Conservation (phyloP, 1,140 invertebrate species). For the Tribolium madens region DNA sequence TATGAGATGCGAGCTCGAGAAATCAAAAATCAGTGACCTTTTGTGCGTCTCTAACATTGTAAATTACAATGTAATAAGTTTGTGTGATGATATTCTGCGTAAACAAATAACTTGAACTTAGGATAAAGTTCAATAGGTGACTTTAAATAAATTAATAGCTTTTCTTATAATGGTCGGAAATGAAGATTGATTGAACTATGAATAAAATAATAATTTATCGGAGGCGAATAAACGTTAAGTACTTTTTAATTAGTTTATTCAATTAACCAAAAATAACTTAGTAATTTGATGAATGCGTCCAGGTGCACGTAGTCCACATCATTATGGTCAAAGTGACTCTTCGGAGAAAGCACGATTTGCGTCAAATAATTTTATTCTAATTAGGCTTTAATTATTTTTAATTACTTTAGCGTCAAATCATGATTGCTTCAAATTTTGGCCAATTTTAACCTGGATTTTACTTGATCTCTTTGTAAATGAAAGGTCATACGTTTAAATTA, state of each 20-base stretch:
- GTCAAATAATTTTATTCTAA: slow-evolving; percentile 7
- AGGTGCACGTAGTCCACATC: slow-evolving; percentile 15
- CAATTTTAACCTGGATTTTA: neutral
- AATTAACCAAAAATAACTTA: neutral
- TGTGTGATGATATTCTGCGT: slow-evolving; percentile 9
- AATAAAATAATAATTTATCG: neutral
- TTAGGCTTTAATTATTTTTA: slow-evolving; percentile 12
- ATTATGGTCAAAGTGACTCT: slow-evolving; percentile 2
- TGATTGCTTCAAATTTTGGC: neutral
- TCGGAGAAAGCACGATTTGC: slow-evolving; percentile 3
- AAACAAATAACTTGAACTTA: neutral
- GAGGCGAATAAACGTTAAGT: slow-evolving; percentile 11
- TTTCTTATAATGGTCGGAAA: neutral
- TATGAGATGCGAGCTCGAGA: neutral
- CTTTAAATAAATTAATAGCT: slow-evolving; percentile 13
- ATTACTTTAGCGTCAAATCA: neutral
- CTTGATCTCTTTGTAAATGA: neutral
- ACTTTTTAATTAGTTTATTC: neutral
- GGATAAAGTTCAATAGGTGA: slow-evolving; percentile 20
- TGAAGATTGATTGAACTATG: neutral
- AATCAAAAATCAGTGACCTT: neutral
- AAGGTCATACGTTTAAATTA: neutral
- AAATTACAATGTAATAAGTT: neutral
- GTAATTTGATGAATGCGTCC: neutral
- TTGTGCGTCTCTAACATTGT: neutral